Evolutionary conservation across 1,140 invertebrate genomes (phyloP).

Genomic region (Gryllus bimaculatus): DNA sequence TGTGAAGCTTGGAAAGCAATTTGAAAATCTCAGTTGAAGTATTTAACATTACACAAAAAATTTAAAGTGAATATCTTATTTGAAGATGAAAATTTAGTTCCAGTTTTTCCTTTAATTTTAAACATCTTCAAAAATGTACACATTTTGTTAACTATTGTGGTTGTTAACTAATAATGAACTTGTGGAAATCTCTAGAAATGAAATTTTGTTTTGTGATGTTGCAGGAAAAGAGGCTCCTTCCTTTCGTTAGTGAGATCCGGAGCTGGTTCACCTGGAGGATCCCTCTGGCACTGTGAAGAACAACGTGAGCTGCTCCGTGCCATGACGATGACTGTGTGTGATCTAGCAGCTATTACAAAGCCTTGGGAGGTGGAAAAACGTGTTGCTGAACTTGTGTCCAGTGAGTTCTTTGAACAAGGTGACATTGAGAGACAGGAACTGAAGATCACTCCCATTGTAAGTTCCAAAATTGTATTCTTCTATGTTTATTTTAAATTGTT

Average conservation of each 20-base stretch:
- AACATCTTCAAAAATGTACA: no score
- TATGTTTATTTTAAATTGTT: no score
- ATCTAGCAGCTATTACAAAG: slow-evolving; percentile 91
- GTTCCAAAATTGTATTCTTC: slow-evolving; percentile 27
- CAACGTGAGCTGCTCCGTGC: slow-evolving; percentile 70
- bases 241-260: slow-evolving; percentile 55
- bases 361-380: slow-evolving; percentile 90
- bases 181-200: no score
- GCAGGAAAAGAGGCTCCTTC: slow-evolving; percentile 71
- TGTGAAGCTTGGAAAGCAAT: no score
- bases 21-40: no score
- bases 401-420: slow-evolving; percentile 93
- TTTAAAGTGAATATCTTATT: no score
- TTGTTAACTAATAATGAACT: no score
- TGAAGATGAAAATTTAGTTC: no score
- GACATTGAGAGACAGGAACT: slow-evolving; percentile 81
- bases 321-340: slow-evolving; percentile 96
- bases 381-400: slow-evolving; percentile 82
- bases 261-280: slow-evolving; percentile 30
- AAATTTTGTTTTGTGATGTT: slow-evolving; percentile 19
- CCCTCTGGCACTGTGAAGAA: slow-evolving; percentile 59
- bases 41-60: no score
- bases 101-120: no score
- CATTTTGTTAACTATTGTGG: no score
- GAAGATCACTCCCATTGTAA: slow-evolving; percentile 78